phyloP scores from a whole-genome alignment of 1,140 invertebrate species.

The Octopus sinensis region DNA sequence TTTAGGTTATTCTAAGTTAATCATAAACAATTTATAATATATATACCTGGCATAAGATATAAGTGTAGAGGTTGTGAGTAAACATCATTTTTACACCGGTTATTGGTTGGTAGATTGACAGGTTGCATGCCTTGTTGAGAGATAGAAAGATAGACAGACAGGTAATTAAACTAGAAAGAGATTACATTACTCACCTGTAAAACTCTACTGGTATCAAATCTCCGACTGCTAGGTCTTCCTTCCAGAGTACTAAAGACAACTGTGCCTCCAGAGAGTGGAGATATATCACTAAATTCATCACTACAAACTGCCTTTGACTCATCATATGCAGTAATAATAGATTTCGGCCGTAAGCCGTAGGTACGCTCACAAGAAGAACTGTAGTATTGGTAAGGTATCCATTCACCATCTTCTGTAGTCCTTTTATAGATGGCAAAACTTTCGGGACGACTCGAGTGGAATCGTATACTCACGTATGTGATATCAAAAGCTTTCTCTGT shows the following conservation, averaged over 20 bases:
- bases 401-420: conserved; percentile 70
- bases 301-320: conserved; percentile 90
- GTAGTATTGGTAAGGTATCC: conserved; percentile 97
- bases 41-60: no score
- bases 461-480: conserved; percentile 89
- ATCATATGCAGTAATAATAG: conserved; percentile 54
- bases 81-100: no score
- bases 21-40: no score
- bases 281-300: conserved; percentile 95
- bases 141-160: no score
- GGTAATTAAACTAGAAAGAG: not conserved
- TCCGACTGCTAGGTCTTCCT: conserved; percentile 84
- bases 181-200: conserved; percentile 70
- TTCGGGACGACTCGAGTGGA: conserved; percentile 91
- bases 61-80: no score
- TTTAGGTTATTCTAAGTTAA: no score
- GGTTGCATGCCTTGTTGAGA: no score
- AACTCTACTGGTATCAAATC: conserved; percentile 83
- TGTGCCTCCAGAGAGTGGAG: conserved; percentile 89
- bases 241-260: conserved; percentile 95
- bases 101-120: no score
- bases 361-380: conserved; percentile 86
- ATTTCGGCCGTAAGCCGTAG: conserved; percentile 76
- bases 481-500: conserved; percentile 96
- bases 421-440: conserved; percentile 96